phyloP scores from a whole-genome alignment of 2,113 vertebrate genomes.

The Megaleporinus macrocephalus region DNA sequence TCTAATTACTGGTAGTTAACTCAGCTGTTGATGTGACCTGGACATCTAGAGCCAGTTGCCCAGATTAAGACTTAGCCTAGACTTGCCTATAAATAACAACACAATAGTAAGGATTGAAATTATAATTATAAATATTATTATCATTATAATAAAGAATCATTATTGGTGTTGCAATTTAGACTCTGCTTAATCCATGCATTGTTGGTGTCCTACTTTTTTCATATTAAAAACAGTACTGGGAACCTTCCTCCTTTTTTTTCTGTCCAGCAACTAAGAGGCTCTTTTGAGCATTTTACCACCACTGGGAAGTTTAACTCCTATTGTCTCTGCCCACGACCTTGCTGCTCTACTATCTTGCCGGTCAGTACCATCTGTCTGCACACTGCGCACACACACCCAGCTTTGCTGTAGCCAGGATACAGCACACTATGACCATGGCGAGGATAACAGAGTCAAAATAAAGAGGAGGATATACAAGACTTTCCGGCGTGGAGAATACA shows the following conservation, averaged over 20 bases:
- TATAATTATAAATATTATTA: too few species aligned
- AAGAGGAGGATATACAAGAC: conserved; percentile 30
- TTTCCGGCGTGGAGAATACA: conserved; percentile 44
- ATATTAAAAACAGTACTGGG: too few species aligned
- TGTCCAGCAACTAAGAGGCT: not conserved
- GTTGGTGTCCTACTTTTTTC: not conserved
- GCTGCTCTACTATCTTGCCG: not conserved
- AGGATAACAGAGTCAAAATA: conserved; percentile 31
- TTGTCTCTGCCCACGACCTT: conserved; percentile 11
- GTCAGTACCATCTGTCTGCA: conserved; percentile 27
- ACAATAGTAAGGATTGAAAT: too few species aligned
- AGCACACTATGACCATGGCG: conserved; percentile 11
- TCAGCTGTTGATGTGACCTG: too few species aligned
- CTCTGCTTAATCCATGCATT: too few species aligned
- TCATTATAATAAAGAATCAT: too few species aligned
- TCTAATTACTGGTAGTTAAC: too few species aligned
- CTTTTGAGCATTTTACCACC: not conserved
- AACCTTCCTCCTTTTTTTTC: too few species aligned
- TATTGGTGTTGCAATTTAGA: too few species aligned
- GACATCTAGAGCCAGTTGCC: too few species aligned
- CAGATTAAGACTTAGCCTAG: too few species aligned
- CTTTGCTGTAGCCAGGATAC: conserved; percentile 38
- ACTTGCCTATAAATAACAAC: too few species aligned
- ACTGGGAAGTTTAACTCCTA: not conserved
- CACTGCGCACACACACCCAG: not conserved